Conservation (phyloP, 2,113 vertebrate species). For the Datnioides undecimradiatus region DNA sequence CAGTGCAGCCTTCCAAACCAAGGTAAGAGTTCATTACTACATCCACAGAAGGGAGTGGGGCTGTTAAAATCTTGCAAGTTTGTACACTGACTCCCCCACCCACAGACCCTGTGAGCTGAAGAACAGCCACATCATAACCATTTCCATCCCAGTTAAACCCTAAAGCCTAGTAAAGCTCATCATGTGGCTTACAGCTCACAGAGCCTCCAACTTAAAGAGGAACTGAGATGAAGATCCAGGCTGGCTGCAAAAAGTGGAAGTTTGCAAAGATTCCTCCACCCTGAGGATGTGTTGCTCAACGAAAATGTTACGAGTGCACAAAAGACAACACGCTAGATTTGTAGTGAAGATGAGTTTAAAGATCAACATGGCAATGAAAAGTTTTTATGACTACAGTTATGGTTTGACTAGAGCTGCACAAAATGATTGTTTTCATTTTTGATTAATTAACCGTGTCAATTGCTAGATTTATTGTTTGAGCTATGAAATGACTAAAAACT, state of each 20-base stretch:
- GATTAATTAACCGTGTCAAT: background rate
- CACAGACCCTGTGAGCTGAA: slow-evolving; percentile 35
- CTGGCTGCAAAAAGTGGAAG: slow-evolving; percentile 39
- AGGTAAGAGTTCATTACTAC: slow-evolving; percentile 76
- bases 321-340: slow-evolving; percentile 8
- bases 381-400: background rate
- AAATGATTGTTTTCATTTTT: background rate
- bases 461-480: background rate
- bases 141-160: slow-evolving; percentile 65
- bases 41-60: slow-evolving; percentile 49
- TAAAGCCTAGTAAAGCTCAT: slow-evolving; percentile 58
- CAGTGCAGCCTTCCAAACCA: slow-evolving; percentile 64
- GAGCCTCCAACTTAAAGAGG: slow-evolving; percentile 32
- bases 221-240: slow-evolving; percentile 46
- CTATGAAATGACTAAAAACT: background rate
- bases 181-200: slow-evolving; percentile 36
- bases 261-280: slow-evolving; percentile 40
- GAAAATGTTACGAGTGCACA: slow-evolving; percentile 3
- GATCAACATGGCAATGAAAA: background rate
- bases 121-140: slow-evolving; percentile 60
- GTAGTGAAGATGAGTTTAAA: slow-evolving; percentile 1
- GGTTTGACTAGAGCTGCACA: background rate
- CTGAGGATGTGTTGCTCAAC: slow-evolving; percentile 40
- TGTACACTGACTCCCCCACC: slow-evolving; percentile 44
- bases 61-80: slow-evolving; percentile 58